phyloP scores from a whole-genome alignment of 2,797 vertebrate species.

The Lithobates pipiens region DNA sequence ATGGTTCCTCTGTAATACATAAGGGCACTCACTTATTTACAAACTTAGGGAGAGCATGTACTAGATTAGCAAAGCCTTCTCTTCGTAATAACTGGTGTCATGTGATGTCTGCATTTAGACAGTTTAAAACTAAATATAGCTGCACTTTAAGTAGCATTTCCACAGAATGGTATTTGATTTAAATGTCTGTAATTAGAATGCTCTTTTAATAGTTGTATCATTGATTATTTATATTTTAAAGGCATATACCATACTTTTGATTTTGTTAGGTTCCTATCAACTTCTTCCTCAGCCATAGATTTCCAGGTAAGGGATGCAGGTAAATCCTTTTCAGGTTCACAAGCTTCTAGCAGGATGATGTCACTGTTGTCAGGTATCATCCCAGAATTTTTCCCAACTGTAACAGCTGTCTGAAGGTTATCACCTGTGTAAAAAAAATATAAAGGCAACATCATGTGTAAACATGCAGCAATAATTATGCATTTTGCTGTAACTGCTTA shows the following conservation, averaged over 20 bases:
- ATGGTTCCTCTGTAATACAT: no score
- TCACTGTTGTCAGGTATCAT: slow-evolving; percentile 36
- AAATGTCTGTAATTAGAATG: no score
- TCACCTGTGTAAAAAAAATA: slow-evolving; percentile 23
- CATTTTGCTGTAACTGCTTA: no score
- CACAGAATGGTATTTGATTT: no score
- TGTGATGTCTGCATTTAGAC: no score
- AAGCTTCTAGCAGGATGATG: slow-evolving; percentile 45
- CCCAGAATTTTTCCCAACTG: slow-evolving; percentile 46
- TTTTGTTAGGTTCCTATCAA: slow-evolving; percentile 9
- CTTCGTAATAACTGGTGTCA: no score
- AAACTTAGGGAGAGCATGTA: no score
- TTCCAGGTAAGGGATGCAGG: slow-evolving; percentile 53
- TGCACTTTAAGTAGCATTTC: no score
- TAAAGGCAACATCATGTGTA: not conserved
- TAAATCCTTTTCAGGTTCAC: slow-evolving; percentile 27
- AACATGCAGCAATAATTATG: not conserved
- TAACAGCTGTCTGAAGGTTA: slow-evolving; percentile 58
- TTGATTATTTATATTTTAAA: not conserved
- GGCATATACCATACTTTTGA: slow-evolving; percentile 28
- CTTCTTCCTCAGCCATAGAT: slow-evolving; percentile 1
- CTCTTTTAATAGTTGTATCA: no score
- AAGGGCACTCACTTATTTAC: no score
- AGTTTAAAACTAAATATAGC: no score
- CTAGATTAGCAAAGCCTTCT: no score